phyloP scores from a whole-genome alignment of 2,797 vertebrate species.

The Phylloscopus collybita region DNA sequence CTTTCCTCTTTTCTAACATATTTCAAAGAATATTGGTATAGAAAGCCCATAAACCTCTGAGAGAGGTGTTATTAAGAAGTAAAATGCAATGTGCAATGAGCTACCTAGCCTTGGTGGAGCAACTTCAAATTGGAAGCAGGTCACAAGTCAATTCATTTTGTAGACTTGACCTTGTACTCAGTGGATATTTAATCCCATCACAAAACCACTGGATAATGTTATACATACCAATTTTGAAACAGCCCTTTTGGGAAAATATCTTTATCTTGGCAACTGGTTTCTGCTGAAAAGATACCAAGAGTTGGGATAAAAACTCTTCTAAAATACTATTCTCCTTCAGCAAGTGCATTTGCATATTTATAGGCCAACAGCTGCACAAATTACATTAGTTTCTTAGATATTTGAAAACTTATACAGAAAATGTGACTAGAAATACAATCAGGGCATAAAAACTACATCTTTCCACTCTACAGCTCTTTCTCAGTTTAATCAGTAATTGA shows the following conservation, averaged over 20 bases:
- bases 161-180: slow-evolving; percentile 60
- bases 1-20: not conserved
- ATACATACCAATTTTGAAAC: slow-evolving; percentile 68
- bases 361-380: not conserved
- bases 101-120: not conserved
- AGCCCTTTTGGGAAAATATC: slow-evolving; percentile 49
- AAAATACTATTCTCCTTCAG: not conserved
- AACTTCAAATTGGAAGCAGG: slow-evolving; percentile 13
- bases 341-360: not conserved
- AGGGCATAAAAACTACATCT: not conserved
- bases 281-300: not conserved
- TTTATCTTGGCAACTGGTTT: slow-evolving; percentile 55
- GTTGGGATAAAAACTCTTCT: not conserved
- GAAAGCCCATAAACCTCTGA: not conserved
- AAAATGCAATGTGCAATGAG: not conserved
- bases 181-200: slow-evolving; percentile 60
- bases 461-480: not conserved
- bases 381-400: not conserved
- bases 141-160: slow-evolving; percentile 39
- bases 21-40: not conserved
- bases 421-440: not conserved
- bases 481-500: not conserved
- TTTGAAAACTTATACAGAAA: not conserved
- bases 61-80: not conserved
- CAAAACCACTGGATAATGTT: slow-evolving; percentile 70